These are phyloP conservation scores for Pseudorectes ferrugineus DNA, from an alignment of 2,113 vertebrate genomes.

Conservation along the genomic window DNA sequence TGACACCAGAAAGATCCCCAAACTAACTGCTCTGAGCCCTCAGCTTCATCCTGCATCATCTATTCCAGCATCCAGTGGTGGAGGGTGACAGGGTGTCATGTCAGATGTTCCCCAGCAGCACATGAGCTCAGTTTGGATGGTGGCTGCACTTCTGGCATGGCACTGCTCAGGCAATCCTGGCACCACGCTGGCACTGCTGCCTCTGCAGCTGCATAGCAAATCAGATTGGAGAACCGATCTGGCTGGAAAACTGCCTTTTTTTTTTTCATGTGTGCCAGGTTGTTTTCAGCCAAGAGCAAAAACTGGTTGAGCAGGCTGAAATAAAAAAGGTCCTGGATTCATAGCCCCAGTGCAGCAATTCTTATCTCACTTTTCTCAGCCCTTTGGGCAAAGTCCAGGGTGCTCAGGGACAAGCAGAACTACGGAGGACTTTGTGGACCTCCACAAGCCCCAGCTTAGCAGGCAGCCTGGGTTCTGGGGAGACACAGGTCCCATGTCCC, in stretches of 20 bases:
- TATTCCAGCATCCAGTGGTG: not conserved
- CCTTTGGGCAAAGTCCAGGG: conserved; percentile 49
- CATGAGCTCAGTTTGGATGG: not conserved
- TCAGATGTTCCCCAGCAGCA: not conserved
- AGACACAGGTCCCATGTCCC: accelerated
- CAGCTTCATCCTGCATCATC: not conserved
- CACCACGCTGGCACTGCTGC: not conserved
- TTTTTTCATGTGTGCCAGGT: not conserved
- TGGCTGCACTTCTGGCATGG: not conserved
- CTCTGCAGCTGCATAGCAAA: not conserved
- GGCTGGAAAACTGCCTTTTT: not conserved
- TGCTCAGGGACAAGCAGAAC: conserved; percentile 8
- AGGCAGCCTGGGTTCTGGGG: not conserved
- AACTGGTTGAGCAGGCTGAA: conserved; percentile 62
- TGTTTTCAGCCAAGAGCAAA: conserved; percentile 41
- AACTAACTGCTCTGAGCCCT: not conserved
- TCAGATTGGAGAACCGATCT: conserved; percentile 27
- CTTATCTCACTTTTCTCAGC: conserved; percentile 57
- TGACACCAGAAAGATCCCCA: not conserved
- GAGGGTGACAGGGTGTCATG: not conserved
- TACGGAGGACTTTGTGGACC: not conserved
- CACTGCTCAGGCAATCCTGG: not conserved
- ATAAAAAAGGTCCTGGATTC: conserved; percentile 46
- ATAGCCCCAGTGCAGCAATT: conserved; percentile 60
- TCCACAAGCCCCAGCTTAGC: not conserved